Evolutionary conservation across 2,113 vertebrate genomes (phyloP), one percentile per base, ranked within the genome.

Genomic region (Felis catus): DNA sequence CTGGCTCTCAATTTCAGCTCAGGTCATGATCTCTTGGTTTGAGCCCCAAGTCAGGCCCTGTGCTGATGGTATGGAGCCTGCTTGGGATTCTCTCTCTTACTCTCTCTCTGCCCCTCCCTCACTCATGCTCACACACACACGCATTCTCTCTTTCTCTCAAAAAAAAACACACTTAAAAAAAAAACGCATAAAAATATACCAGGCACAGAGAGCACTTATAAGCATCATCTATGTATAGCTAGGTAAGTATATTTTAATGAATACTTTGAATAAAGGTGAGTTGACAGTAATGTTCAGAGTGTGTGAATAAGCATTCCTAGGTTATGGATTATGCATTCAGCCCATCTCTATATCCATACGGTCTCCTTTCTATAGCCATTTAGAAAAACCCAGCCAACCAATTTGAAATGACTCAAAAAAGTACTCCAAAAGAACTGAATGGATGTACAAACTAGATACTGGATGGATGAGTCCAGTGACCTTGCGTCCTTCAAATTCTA

Each of bases 401-500:
- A 78, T 73, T 83, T 92, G 74, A 96, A 94, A 74, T 83, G 55
- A 70, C 31, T 93, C 41, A 19, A 58, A 88, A 87, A 94, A 83
- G 11, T 91, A 65, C 45, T 85, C 33, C 31, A 68, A 79, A 92
- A 95, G n/a, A 95, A 82, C 14, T 33, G 9, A 89, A 89, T 87
- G 25, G 78, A 36, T 81, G 1, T 92, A 21, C 33, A 90, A 86
- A 82, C 18, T 51, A 65, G 71, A 96, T 10, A 39, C 23, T 45
- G 19, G 19, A 33, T 85, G 16, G 25, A 58, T 92, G 16, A 74
- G 29, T 31, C 53, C 31, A 36, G 25, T 74, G 78, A 91, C 74
- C 53, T 91, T 82, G 36, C 11, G 2, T 45, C 51, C 53, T 85
- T 94, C 55, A 80, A 61, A 80, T n/a, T 15, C 61, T 91, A 61